A percentile compares a stretch with the other conserved stretches of the same genome.
phyloP scores from a whole-genome alignment of 2,113 vertebrate genomes.

The Asarcornis scutulata region DNA sequence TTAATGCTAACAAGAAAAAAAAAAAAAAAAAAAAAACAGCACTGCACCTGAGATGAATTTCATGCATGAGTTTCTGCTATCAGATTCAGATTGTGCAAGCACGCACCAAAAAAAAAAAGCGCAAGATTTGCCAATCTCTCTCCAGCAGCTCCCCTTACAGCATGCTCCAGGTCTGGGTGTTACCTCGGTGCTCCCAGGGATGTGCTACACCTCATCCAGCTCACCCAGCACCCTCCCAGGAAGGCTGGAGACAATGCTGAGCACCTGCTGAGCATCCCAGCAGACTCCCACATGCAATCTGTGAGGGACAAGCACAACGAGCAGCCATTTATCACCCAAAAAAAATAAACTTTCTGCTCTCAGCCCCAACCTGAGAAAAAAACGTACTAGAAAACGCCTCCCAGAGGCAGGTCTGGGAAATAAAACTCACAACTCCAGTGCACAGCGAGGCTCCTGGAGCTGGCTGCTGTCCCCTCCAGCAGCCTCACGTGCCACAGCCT shows the following conservation, averaged over 20 bases:
- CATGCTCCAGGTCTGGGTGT: fast-evolving
- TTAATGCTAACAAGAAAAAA: not conserved
- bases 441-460: not conserved
- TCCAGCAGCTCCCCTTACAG: not conserved
- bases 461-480: not conserved
- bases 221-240: fast-evolving
- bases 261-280: fast-evolving
- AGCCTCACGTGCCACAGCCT: not conserved
- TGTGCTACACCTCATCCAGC: fast-evolving
- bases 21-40: not conserved
- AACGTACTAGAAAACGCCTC: not conserved
- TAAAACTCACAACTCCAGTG: not conserved
- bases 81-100: not conserved
- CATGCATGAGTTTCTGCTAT: not conserved
- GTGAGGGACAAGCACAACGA: not conserved
- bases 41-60: not conserved
- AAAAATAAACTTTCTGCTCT: not conserved
- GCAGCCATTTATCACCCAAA: not conserved
- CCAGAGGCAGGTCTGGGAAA: not conserved
- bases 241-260: not conserved
- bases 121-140: not conserved
- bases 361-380: fast-evolving
- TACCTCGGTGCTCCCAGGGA: not conserved
- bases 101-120: not conserved
- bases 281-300: not conserved